Percentiles rank a stretch among this genome's conserved stretches.
Evolutionary conservation across 2,113 vertebrate species (phyloP).

Genomic region (Eurystomus gularis): DNA sequence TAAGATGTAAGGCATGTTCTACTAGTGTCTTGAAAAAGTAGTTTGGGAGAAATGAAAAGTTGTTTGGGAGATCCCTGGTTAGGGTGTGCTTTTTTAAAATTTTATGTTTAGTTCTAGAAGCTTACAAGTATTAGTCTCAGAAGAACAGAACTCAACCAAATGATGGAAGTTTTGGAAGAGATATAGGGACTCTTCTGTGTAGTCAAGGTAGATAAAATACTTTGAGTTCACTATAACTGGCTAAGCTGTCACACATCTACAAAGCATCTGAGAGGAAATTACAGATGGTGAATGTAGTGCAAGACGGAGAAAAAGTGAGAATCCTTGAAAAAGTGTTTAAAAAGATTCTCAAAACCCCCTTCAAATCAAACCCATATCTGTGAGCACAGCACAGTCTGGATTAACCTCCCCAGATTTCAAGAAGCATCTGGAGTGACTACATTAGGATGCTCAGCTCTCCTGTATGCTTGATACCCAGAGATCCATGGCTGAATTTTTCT

Average conservation of each 20-base stretch:
- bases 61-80: background rate
- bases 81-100: background rate
- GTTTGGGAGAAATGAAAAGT: background rate
- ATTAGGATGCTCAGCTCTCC: background rate
- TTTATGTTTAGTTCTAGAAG: background rate
- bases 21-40: background rate
- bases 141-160: background rate
- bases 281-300: background rate
- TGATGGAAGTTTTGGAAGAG: background rate
- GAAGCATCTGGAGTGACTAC: background rate
- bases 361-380: too few species aligned
- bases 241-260: background rate
- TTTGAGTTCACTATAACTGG: too few species aligned
- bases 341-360: too few species aligned
- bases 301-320: background rate
- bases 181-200: fast-evolving
- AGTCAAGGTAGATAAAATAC: background rate
- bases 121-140: background rate
- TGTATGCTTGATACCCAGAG: background rate
- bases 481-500: background rate
- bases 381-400: background rate
- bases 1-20: background rate
- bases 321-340: background rate
- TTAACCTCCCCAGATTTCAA: background rate
- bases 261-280: background rate